phyloP scores from a whole-genome alignment of 2,888 invertebrate species.

The Anoplius nigerrimus region DNA sequence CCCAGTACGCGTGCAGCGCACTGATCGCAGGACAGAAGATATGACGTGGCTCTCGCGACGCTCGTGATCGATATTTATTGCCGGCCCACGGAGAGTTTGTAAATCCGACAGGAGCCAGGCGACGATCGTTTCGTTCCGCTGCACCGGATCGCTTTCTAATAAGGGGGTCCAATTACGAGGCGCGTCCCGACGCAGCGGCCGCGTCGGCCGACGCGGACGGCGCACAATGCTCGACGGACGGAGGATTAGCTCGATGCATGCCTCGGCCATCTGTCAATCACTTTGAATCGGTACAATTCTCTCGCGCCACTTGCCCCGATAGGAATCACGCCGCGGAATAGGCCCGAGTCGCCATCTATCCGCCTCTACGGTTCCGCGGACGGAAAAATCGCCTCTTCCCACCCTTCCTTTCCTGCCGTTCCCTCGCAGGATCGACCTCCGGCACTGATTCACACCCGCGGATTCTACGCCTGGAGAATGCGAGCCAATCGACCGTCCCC shows the following conservation, averaged over 20 bases:
- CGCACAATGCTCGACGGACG: no score
- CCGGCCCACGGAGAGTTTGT: slow-evolving; percentile 13
- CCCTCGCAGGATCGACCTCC: slow-evolving; percentile 30
- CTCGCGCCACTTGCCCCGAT: no score
- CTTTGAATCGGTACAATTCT: no score
- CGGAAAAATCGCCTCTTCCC: slow-evolving; percentile 37
- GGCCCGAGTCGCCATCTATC: not conserved
- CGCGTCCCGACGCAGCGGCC: no score
- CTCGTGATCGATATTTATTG: slow-evolving; percentile 52
- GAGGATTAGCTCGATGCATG: no score
- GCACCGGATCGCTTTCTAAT: slow-evolving; percentile 14
- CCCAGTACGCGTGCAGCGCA: not conserved
- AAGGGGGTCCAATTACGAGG: no score
- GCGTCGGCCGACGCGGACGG: no score
- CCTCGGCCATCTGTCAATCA: slow-evolving; percentile 32
- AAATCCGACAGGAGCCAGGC: not conserved
- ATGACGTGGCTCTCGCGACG: slow-evolving; percentile 41
- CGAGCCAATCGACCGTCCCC: no score
- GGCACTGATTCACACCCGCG: slow-evolving; percentile 32
- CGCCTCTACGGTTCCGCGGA: slow-evolving; percentile 15
- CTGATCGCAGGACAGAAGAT: slow-evolving; percentile 19
- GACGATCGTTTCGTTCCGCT: slow-evolving; percentile 11
- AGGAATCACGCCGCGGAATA: no score
- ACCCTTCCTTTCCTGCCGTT: slow-evolving; percentile 21
- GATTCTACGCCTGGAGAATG: no score